phyloP scores from a whole-genome alignment of 2,888 invertebrate genomes.

The Trachelus stipa region DNA sequence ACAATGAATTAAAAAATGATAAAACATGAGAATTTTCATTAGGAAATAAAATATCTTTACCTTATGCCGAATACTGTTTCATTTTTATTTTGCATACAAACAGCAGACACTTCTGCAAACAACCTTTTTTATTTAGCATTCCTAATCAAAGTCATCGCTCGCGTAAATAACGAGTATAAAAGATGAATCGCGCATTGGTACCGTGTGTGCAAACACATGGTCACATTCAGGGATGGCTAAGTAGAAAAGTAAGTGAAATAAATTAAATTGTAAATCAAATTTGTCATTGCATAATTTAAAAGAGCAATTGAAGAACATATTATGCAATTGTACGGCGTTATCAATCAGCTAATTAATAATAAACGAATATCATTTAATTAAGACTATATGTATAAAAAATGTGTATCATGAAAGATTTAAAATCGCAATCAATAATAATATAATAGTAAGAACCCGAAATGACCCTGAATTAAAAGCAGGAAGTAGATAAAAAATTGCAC shows the following conservation, averaged over 20 bases:
- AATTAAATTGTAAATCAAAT: neutral
- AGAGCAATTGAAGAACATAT: neutral
- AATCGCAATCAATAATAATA: neutral
- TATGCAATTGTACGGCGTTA: neutral
- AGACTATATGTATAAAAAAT: neutral
- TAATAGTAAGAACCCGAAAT: neutral
- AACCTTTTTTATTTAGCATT: neutral
- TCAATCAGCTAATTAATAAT: neutral
- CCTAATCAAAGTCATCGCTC: neutral
- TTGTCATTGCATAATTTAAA: neutral
- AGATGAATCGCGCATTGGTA: too few relatives aligned
- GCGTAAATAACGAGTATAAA: neutral
- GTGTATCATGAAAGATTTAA: neutral
- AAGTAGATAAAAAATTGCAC: conserved; percentile 1
- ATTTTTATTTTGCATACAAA: neutral
- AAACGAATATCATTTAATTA: neutral
- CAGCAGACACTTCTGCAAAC: neutral
- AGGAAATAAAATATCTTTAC: neutral
- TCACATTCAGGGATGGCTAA: neutral
- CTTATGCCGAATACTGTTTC: neutral
- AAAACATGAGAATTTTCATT: neutral
- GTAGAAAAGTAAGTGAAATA: neutral
- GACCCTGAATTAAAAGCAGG: neutral
- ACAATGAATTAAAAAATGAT: neutral
- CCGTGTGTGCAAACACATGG: too few relatives aligned